Conservation (phyloP, 2,888 invertebrate species). For the Deilephila porcellus region DNA sequence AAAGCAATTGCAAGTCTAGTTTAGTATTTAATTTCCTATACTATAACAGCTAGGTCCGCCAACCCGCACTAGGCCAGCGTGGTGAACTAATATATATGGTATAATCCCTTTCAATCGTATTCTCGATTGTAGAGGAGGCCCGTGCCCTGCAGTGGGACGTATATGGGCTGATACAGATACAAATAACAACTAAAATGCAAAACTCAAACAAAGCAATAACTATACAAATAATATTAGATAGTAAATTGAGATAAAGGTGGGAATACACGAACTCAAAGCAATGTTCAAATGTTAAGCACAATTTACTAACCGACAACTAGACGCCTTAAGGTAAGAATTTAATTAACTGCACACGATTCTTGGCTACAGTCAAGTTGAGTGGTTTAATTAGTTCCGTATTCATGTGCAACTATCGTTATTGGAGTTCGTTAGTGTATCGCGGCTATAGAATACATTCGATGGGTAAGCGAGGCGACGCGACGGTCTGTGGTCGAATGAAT, state of each 20-base stretch:
- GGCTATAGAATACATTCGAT: neutral
- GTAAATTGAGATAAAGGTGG: neutral
- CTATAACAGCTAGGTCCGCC: too few species aligned
- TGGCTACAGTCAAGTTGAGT: too few species aligned
- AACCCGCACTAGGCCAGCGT: too few species aligned
- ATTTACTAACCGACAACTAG: neutral
- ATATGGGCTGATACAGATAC: too few species aligned
- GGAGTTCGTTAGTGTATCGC: constrained; percentile 21
- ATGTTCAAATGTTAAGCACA: neutral
- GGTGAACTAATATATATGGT: too few species aligned
- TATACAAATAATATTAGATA: neutral
- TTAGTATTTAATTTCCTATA: too few species aligned
- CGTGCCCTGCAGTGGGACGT: too few species aligned
- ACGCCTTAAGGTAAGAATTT: neutral
- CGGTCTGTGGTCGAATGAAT: neutral
- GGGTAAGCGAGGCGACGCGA: constrained; percentile 5
- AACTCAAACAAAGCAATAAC: neutral
- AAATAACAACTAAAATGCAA: too few species aligned
- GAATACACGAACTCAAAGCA: neutral
- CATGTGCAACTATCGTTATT: neutral
- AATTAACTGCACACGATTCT: constrained; percentile 22
- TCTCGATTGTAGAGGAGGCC: too few species aligned
- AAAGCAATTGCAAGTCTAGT: too few species aligned
- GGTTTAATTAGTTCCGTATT: constrained; percentile 16
- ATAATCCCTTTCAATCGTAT: too few species aligned